Evolutionary conservation across 1,140 invertebrate species (phyloP).

Genomic region (Pollicipes pollicipes): DNA sequence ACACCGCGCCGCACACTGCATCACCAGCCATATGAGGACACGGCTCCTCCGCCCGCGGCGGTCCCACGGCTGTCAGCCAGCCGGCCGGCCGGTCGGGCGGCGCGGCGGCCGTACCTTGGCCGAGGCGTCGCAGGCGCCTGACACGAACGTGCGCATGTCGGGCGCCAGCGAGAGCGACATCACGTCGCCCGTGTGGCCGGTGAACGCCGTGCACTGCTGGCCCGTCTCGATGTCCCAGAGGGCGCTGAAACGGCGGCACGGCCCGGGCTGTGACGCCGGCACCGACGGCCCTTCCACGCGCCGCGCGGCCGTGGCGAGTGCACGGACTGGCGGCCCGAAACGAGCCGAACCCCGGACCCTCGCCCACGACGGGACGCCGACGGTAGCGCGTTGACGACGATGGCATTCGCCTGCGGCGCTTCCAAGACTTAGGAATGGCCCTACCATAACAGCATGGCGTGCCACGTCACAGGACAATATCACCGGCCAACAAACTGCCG

Average conservation of each 20-base stretch:
- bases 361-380: no score
- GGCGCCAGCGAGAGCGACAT: conserved; percentile 92
- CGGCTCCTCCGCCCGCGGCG: no score
- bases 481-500: no score
- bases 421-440: no score
- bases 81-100: no score
- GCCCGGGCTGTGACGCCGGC: neutral
- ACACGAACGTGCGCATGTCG: conserved; percentile 91
- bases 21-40: neutral
- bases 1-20: neutral
- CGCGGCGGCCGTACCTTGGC: conserved; percentile 46
- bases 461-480: no score
- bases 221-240: conserved; percentile 98
- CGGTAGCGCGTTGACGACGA: no score
- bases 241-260: conserved; percentile 46
- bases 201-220: conserved; percentile 90
- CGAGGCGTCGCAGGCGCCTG: conserved; percentile 92
- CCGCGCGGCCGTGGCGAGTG: neutral
- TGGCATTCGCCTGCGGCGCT: no score
- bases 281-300: neutral
- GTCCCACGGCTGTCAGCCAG: neutral
- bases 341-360: neutral
- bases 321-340: neutral
- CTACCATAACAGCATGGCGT: no score
- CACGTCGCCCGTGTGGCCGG: conserved; percentile 93